Conservation (phyloP, 2,888 invertebrate species). For the Protonemura montana region DNA sequence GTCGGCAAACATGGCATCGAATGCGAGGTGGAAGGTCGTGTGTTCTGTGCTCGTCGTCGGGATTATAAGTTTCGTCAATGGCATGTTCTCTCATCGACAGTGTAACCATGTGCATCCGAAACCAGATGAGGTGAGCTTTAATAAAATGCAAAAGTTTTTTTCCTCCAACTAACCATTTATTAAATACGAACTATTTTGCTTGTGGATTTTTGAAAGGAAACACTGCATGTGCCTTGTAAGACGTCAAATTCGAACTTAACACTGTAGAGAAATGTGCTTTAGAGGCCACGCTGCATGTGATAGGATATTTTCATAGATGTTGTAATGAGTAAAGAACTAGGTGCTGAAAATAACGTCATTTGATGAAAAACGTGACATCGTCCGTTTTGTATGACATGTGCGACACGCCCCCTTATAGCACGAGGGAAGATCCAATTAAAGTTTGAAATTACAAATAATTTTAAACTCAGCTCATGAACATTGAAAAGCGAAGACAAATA, state of each 20-base stretch:
- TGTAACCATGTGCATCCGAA: slow-evolving; percentile 74
- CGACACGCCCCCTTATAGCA: slow-evolving; percentile 21
- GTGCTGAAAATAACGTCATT: not conserved
- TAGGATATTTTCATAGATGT: not conserved
- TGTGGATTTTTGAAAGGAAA: not conserved
- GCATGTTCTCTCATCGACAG: slow-evolving; percentile 57
- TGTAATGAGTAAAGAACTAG: not conserved
- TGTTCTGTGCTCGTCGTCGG: slow-evolving; percentile 54
- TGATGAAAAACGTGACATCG: not conserved
- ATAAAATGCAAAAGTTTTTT: not conserved
- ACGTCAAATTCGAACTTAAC: not conserved
- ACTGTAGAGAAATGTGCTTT: not conserved
- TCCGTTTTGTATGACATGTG: not conserved
- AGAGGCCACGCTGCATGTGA: not conserved
- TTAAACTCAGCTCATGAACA: slow-evolving; percentile 16
- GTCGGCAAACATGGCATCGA: slow-evolving; percentile 55
- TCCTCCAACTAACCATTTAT: not conserved
- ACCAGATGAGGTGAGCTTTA: slow-evolving; percentile 69
- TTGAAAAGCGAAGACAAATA: not conserved
- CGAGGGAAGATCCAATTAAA: not conserved
- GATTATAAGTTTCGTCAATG: slow-evolving; percentile 56
- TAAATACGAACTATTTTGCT: not conserved
- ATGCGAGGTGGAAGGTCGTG: slow-evolving; percentile 58
- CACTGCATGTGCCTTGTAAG: not conserved
- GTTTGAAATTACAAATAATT: not conserved